Evolutionary conservation across 2,797 vertebrate genomes (phyloP), one percentile per base, ranked within the genome.

Genomic region (Ciconia nigra): DNA sequence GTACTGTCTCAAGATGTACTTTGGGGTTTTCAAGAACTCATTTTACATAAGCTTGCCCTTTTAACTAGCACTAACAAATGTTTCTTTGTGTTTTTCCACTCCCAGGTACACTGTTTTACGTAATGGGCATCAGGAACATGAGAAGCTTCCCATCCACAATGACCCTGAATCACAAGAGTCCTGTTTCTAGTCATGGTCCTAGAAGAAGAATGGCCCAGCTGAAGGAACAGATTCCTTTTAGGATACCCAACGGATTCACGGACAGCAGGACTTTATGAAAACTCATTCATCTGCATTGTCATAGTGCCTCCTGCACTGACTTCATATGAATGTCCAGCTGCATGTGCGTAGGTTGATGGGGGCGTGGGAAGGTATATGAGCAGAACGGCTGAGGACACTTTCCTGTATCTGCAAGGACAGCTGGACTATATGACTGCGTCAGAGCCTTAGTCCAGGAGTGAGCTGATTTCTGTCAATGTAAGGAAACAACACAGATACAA

Each of bases 161-260:
- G 98, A 98, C 91, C 98, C 98, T 51, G 99, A 99, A 96, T 99
- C 99, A 86, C 98, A 98, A 29, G 99, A 99, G 97, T 99, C 99
- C 85, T 99, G 99, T 96, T 99, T 99, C 98, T 99, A 99, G 99
- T 25, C 18, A 90, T 41, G 5, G 57, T 55, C 52, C 18, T 87
- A 69, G 63, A 82, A 84, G 74, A 72, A 24, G 52, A 82, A 37
- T 37, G 42, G n/a, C 71, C 49, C 57, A 82, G 82, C 65, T 67
- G 49, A 83, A 89, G 26, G 51, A 58, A 18, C 49, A 59, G 33
- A 59, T 61, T 28, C 67, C 37, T 58, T 71, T 12, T 21, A 66
- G 52, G 70, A 84, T 19, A 61, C 21, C 51, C 66, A 71, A 49
- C 83, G 81, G 77, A 72, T 79, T 74, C 41, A 47, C 0, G 0